A percentile compares a stretch with the other conserved stretches of the same genome.
These are phyloP conservation scores for Protobothrops mucrosquamatus DNA, from an alignment of 2,113 vertebrate genomes.

Conservation along the genomic window DNA sequence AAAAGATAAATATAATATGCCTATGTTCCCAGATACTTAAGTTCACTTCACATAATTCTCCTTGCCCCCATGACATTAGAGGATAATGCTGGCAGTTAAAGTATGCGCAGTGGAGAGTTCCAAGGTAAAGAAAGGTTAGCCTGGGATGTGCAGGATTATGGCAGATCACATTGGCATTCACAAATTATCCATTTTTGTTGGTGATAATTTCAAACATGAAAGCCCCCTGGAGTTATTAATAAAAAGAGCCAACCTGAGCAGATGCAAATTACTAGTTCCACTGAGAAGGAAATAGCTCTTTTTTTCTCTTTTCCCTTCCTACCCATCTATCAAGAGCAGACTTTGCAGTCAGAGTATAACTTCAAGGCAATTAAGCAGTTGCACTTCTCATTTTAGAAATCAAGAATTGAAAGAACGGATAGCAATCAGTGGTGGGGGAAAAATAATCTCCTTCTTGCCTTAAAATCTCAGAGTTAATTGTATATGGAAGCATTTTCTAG, in stretches of 20 bases:
- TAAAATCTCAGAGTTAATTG: conserved; percentile 2
- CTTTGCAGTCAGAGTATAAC: background rate
- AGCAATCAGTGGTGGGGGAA: background rate
- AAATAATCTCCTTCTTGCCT: background rate
- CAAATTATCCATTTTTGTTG: background rate
- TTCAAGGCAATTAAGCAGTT: conserved; percentile 4
- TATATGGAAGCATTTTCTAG: background rate
- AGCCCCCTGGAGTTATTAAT: background rate
- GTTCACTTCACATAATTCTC: background rate
- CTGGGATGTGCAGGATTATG: background rate
- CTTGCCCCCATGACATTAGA: background rate
- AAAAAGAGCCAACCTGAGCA: background rate
- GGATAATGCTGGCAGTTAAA: background rate
- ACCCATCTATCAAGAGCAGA: background rate
- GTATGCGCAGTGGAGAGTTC: background rate
- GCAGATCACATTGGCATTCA: background rate
- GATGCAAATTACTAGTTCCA: background rate
- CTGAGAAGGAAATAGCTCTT: background rate
- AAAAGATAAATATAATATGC: background rate
- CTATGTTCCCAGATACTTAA: background rate
- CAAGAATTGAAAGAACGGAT: background rate
- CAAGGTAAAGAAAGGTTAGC: background rate
- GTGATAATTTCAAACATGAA: background rate
- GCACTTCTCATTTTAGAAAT: conserved; percentile 8
- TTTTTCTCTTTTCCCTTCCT: background rate